Evolutionary conservation across 2,888 invertebrate species (phyloP), one percentile per base, ranked within the genome.

Genomic region (Hypena proboscidalis): DNA sequence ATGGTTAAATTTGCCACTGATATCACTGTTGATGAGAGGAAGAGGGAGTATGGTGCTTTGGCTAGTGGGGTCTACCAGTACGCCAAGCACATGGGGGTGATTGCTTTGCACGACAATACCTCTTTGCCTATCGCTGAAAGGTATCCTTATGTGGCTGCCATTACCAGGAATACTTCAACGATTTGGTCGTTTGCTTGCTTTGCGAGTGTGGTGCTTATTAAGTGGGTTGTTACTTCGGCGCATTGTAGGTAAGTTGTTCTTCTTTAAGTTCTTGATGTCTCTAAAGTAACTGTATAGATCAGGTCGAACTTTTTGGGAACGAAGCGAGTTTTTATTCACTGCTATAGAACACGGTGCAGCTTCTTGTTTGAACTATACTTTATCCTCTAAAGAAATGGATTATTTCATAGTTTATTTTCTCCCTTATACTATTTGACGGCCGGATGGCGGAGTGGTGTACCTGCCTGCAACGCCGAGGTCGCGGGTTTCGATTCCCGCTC

Each of bases 1-100:
- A 88, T 89, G 89, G 86, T 89, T 7, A 89, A 88, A 40, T 88
- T 82, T 32, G 88, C 89, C 0, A 86, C 87, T 0, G 88, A 88
- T 34, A 81, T 88, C 19, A 79, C 82, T 0, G 74, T 85, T 0
- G 77, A 78, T 2, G 80, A 87, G 35, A 63, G 75, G n/a, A 77
- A 70, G 7, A 58, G 81, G 3, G 78, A 77, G 1, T 57, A 50
- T 4, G 14, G 49, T 0, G 4, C 23, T n/a, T 45, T 67, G 0
- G 68, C 61, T 0, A 74, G 70, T 0, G 63, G 51, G 0, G 63
- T 78, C 0, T 71, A 67, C 58, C 71, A 69, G 19, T 70, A 78
- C 10, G 57, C 66, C 0, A 77, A 63, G 4, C 56, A 77, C 0
- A 77, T 88, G 64, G 82, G 83, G 0, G 77, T 87, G 1, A 78